These are phyloP conservation scores for Cephus nigrinus DNA, from an alignment of 2,888 invertebrate species.

Conservation along the genomic window DNA sequence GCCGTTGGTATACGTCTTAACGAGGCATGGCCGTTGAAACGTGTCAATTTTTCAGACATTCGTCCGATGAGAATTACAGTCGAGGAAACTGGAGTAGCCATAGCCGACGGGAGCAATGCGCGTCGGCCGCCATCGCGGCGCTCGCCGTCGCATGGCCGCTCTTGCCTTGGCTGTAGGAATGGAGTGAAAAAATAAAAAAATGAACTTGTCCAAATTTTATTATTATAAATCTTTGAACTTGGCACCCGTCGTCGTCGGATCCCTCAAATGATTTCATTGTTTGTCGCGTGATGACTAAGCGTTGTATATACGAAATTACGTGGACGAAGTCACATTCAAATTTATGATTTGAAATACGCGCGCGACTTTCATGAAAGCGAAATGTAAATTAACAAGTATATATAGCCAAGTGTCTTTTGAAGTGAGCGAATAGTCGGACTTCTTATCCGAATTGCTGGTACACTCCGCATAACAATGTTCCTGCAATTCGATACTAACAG, in stretches of 20 bases:
- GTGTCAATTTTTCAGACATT: constrained; percentile 55
- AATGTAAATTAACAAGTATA: background rate
- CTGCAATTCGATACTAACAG: background rate
- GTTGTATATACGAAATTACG: background rate
- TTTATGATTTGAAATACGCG: background rate
- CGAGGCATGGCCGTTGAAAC: constrained; percentile 59
- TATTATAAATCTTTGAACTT: background rate
- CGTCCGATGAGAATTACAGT: background rate
- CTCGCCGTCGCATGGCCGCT: constrained; percentile 7
- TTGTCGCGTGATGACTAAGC: background rate
- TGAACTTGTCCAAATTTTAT: background rate
- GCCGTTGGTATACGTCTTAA: constrained; percentile 46
- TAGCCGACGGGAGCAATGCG: constrained; percentile 21
- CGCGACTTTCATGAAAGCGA: background rate
- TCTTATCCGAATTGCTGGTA: background rate
- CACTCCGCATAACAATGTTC: background rate
- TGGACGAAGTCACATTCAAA: background rate
- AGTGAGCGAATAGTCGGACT: background rate
- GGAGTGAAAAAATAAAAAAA: background rate
- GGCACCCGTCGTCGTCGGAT: background rate
- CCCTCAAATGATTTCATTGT: background rate
- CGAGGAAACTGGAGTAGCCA: constrained; percentile 26
- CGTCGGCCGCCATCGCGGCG: constrained; percentile 22
- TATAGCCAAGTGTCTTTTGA: background rate
- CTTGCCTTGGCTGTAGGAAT: background rate